Evolutionary conservation across 2,797 vertebrate genomes (phyloP).

Genomic region (Limosa lapponica): DNA sequence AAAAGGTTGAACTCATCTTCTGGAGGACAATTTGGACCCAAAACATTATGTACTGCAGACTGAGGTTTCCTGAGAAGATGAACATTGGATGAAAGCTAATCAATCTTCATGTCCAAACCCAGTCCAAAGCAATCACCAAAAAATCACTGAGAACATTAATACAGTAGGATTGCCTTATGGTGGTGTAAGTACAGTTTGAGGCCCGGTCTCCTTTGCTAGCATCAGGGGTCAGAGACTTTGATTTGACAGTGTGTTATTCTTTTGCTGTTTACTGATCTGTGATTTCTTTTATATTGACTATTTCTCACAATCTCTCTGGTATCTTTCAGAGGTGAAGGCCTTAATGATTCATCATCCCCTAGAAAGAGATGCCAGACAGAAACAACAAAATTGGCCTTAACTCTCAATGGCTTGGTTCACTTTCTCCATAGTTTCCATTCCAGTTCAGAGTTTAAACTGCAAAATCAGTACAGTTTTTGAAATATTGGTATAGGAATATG

Average conservation of each 20-base stretch:
- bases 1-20: background rate
- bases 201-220: background rate
- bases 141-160: background rate
- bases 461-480: background rate
- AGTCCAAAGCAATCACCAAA: background rate
- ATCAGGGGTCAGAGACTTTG: background rate
- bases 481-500: background rate
- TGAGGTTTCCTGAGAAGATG: background rate
- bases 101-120: background rate
- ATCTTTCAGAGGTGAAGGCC: background rate
- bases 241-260: background rate
- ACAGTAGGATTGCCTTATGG: too few relatives aligned
- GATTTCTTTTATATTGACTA: background rate
- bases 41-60: background rate
- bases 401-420: background rate
- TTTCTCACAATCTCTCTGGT: background rate
- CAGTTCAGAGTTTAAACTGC: background rate
- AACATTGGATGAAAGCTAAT: background rate
- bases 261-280: background rate
- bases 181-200: background rate
- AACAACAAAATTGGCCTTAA: background rate
- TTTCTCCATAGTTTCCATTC: background rate
- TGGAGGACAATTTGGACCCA: background rate
- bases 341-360: background rate
- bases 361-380: background rate